phyloP scores from a whole-genome alignment of 1,140 invertebrate genomes.

The Drosophila persimilis region DNA sequence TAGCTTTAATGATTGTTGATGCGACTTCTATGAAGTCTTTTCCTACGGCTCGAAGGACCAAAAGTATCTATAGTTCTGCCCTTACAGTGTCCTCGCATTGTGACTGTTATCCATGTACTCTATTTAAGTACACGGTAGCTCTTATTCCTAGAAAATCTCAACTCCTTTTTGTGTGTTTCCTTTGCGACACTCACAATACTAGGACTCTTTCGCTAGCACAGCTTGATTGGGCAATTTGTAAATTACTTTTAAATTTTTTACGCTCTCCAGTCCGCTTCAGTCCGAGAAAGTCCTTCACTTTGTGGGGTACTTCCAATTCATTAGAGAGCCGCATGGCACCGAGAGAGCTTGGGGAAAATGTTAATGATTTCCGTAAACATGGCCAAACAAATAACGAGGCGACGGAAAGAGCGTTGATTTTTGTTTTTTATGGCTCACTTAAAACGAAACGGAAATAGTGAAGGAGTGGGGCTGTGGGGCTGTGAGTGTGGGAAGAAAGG shows the following conservation, averaged over 20 bases:
- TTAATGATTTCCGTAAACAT: slow-evolving; percentile 69
- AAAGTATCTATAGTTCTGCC: too few species aligned
- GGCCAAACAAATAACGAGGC: slow-evolving; percentile 55
- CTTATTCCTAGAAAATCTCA: too few species aligned
- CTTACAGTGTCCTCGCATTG: too few species aligned
- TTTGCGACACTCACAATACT: background rate
- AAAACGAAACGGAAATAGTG: slow-evolving; percentile 57
- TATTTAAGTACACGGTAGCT: too few species aligned
- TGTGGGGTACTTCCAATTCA: slow-evolving; percentile 46
- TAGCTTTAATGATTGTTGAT: too few species aligned
- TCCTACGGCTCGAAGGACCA: too few species aligned
- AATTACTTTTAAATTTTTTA: slow-evolving; percentile 9
- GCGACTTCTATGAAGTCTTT: too few species aligned
- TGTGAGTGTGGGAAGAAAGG: background rate
- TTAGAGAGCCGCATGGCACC: slow-evolving; percentile 29
- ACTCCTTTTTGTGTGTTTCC: too few species aligned
- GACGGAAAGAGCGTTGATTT: slow-evolving; percentile 56
- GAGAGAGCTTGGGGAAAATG: slow-evolving; percentile 22
- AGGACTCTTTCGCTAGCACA: too few species aligned
- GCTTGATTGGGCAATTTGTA: slow-evolving; percentile 21
- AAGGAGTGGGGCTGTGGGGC: background rate
- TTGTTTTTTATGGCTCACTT: slow-evolving; percentile 65
- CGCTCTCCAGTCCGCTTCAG: background rate
- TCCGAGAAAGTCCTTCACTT: slow-evolving; percentile 1
- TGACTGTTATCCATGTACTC: too few species aligned